Base-by-base conservation (phyloP, 2,888 invertebrate species). In the Drosophila subsilvestris region DNA sequence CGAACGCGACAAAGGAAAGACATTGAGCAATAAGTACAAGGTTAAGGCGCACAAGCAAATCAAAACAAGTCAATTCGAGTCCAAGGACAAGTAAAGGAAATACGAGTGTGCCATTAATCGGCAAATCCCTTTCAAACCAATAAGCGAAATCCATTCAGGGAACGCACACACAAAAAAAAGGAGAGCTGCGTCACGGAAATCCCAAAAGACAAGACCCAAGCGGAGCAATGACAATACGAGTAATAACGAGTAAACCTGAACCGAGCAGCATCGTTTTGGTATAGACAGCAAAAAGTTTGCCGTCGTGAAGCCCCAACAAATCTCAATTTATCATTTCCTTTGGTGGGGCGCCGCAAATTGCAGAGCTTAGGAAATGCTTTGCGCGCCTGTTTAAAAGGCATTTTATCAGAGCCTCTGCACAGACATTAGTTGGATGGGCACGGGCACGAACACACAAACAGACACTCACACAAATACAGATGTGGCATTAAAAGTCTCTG, bases 251-350 rank as follows among this genome's bases (percentile, higher is more conserved):
- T 58, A 45, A 65, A 65, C 55, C 50, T 63, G 50, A 63, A 66
- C 53, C 43, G 50, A 9, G 14, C 20, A 58, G 27, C 37, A n/a
- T 53, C 43, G 53, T 62, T 42, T 29, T n/a, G 32, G 70, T 58
- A 56, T 62, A 49, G 63, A 43, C 62, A 27, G 47, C 63, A 60
- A 74, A 77, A 74, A 63, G 70, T 32, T 49, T 58, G 78, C 58
- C 62, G 58, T 69, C 60, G 51, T 50, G 73, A 65, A 63, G 43
- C 17, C 20, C 18, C 54, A 67, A 61, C 62, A 75, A 77, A 81
- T 77, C 81, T 78, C 86, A 86, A 86, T 88, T 86, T 88, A 86
- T 88, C 88, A 86, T 84, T 88, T 86, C 88, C 84, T 69, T 61
- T 82, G 60, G 68, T 57, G 67, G 80, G 74, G 85, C 75, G 75